Evolutionary conservation across 2,888 invertebrate genomes (phyloP), one percentile per base, ranked within the genome.

Genomic region (Cataglyphis altisquamis): DNA sequence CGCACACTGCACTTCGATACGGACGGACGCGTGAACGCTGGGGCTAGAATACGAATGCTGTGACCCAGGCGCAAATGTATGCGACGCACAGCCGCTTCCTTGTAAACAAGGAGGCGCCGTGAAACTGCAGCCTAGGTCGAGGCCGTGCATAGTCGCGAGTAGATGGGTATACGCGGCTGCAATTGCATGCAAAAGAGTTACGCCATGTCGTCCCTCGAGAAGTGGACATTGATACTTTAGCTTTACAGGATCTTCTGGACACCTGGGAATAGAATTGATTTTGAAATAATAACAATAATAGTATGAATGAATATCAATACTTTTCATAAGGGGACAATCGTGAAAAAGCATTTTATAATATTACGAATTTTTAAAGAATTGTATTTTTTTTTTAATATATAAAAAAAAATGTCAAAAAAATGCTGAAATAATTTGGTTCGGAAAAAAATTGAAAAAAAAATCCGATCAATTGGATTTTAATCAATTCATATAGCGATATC

Each of bases 51-150:
- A 93, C 93, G 90, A 93, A 93, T 93, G 91, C 87, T 88, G 85
- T 91, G 91, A 91, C 90, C 91, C 82, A 84, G 87, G 90, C 86
- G 90, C 83, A 90, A 92, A 92, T 92, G 89, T 92, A 94, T 93
- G 92, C 94, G 87, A 86, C 85, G 89, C 91, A 91, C 90, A 91
- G 88, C 87, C 88, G 90, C 91, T 92, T 93, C 92, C 93, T 93
- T 93, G 93, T 94, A 93, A 94, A 93, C 92, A 92, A 91, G 91
- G 91, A 91, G 92, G 90, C 89, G 90, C 87, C 88, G 84, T 85
- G 78, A 82, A 85, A 86, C 83, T 80, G 83, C 72, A 84, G 75
- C 84, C 83, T 87, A 85, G 86, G 90, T 90, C 89, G 89, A 90
- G 91, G 89, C 89, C 92, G 88, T 89, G 87, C 73, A 25, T 25